Evolutionary conservation across 2,113 vertebrate genomes (phyloP), one percentile per base, ranked within the genome.

Genomic region (Leucopsar rothschildi): DNA sequence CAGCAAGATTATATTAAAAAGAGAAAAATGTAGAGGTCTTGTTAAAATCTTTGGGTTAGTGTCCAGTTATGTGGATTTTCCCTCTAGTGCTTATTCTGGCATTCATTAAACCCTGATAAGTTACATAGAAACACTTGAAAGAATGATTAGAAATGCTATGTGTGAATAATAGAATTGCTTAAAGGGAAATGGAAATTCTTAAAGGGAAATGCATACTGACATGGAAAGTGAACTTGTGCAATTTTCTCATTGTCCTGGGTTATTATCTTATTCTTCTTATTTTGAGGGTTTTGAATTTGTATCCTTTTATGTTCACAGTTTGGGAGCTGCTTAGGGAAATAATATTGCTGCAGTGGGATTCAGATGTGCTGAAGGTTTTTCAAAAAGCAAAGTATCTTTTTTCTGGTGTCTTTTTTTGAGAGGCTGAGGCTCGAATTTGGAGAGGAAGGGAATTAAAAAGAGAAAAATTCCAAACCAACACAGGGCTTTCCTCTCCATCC

Each of bases 151-250:
- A 97, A 97, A 94, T 97, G 93, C 93, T 94, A 66, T 94, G 80
- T 92, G 86, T 97, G 96, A 96, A 96, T 95, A 95, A 96, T 92
- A 97, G 95, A 87, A 90, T 96, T 81, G 95, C 97, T 98, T 92
- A 96, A 95, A 98, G 97, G 94, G 90, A 94, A 94, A 83, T 92
- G 65, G 88, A 94, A 96, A 90, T 77, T 92, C 96, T 98, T 97
- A 97, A 96, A 97, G 97, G 93, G 90, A 97, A 95, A 93, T 93
- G 60, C 45, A 89, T 92, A 90, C 86, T 96, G 96, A 97, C 97
- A 97, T 93, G 93, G 92, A 86, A 93, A 95, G 94, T 81, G 90
- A 97, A 94, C 86, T 75, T 75, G 66, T 68, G 60, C 31, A 45
- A 47, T 96, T 97, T 97, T 97, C 96, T 97, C 93, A 96, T 90